Conservation (phyloP, 2,113 vertebrate species). For the Okapia johnstoni region DNA sequence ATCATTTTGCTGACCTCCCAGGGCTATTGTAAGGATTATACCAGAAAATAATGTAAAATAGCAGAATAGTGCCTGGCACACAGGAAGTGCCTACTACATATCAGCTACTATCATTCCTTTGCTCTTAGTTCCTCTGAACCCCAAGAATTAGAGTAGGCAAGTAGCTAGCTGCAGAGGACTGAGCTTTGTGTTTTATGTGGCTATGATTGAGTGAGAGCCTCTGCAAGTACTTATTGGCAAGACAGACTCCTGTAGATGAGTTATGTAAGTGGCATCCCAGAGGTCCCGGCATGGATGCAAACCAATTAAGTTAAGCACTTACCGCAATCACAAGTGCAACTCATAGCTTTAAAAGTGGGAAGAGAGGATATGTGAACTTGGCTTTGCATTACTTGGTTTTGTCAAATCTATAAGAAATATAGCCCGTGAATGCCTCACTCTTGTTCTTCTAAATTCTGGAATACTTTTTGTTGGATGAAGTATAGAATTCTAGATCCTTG, state of each 20-base stretch:
- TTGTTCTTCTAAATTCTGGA: neutral
- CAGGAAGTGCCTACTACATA: neutral
- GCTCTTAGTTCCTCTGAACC: neutral
- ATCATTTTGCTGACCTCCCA: neutral
- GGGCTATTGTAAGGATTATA: neutral
- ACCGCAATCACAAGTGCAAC: conserved; percentile 66
- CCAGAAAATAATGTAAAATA: neutral
- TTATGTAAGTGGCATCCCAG: conserved; percentile 71
- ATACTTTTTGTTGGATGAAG: neutral
- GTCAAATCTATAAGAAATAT: conserved; percentile 50
- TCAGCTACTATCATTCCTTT: neutral
- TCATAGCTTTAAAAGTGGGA: conserved; percentile 67
- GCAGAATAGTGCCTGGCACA: neutral
- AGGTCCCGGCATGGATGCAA: conserved; percentile 70
- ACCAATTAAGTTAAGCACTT: conserved; percentile 75
- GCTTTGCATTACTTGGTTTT: conserved; percentile 42
- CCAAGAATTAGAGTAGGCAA: neutral
- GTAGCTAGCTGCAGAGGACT: neutral
- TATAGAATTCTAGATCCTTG: neutral
- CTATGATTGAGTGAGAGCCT: conserved; percentile 47
- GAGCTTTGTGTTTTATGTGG: conserved; percentile 56
- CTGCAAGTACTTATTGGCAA: conserved; percentile 67
- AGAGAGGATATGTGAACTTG: conserved; percentile 60
- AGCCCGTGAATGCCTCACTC: neutral
- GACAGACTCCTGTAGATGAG: conserved; percentile 62